These are phyloP conservation scores for Meriones unguiculatus DNA, from an alignment of 2,113 vertebrate genomes.

Conservation along the genomic window DNA sequence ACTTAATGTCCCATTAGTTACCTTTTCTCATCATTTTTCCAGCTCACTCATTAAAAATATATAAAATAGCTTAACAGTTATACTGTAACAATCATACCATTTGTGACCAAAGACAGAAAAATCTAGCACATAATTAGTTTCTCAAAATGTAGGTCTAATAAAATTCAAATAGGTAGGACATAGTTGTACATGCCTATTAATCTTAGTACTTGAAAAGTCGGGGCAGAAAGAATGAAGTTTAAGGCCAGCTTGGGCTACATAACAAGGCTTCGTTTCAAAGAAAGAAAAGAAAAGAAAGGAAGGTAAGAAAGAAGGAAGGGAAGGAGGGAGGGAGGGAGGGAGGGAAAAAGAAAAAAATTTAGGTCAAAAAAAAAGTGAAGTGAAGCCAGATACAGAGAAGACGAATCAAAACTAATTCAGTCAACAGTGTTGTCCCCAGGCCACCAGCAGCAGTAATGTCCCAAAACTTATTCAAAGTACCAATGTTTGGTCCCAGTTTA, in stretches of 20 bases:
- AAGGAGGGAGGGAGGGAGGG: too few relatives aligned
- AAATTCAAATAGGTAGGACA: neutral
- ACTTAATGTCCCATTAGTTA: too few relatives aligned
- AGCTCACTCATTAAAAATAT: too few relatives aligned
- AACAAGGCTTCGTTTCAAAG: neutral
- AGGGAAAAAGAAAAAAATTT: neutral
- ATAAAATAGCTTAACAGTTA: too few relatives aligned
- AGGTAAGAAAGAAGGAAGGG: too few relatives aligned
- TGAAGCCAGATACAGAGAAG: neutral
- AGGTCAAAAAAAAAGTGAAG: neutral
- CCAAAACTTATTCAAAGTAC: neutral
- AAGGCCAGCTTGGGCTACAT: neutral
- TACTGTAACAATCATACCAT: too few relatives aligned
- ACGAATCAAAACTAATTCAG: neutral
- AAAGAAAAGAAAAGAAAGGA: too few relatives aligned
- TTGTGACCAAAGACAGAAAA: neutral
- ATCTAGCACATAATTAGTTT: neutral
- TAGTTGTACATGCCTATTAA: neutral
- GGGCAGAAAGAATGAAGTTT: neutral
- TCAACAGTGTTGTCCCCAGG: neutral
- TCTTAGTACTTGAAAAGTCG: neutral
- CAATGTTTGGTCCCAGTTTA: neutral
- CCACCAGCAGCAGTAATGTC: neutral
- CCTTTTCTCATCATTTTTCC: too few relatives aligned
- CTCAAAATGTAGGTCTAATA: neutral